Conservation (phyloP, 2,113 vertebrate species). For the Dasyurus viverrinus region DNA sequence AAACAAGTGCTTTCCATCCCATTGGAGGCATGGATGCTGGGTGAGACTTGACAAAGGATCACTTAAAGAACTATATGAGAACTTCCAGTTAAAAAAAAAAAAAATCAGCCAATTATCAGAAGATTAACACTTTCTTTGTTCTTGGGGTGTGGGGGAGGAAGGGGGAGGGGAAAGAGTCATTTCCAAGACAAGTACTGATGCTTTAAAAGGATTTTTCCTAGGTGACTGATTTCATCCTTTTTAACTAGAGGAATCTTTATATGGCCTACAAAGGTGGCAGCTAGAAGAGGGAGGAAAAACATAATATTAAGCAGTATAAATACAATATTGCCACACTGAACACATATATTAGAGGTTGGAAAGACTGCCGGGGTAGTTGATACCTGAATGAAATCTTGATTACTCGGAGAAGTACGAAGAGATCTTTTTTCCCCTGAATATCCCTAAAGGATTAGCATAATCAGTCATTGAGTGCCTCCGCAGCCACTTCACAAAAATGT, state of each 20-base stretch:
- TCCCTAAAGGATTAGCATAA: constrained; percentile 74
- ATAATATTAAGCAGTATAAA: constrained; percentile 65
- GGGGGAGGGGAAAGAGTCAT: constrained; percentile 69
- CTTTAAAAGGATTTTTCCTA: constrained; percentile 78
- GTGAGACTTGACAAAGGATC: constrained; percentile 76
- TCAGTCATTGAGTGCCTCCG: constrained; percentile 69
- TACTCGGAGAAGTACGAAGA: constrained; percentile 56
- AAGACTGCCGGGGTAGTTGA: constrained; percentile 39
- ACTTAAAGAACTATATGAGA: constrained; percentile 78
- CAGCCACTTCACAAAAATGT: constrained; percentile 67
- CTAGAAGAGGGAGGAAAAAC: constrained; percentile 35
- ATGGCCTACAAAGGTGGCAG: constrained; percentile 40
- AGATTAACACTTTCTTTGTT: constrained; percentile 78
- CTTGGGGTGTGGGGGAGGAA: constrained; percentile 58
- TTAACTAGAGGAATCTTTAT: constrained; percentile 73
- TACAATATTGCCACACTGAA: constrained; percentile 55
- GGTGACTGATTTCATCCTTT: constrained; percentile 80
- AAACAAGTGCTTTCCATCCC: constrained; percentile 59
- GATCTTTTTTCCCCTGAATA: constrained; percentile 62
- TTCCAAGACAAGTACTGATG: constrained; percentile 78
- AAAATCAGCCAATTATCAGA: constrained; percentile 83
- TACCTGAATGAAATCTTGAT: constrained; percentile 65
- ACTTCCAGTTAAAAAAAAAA: constrained; percentile 76
- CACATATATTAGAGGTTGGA: constrained; percentile 16
- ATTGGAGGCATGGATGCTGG: constrained; percentile 61